These are phyloP conservation scores for Temnothorax longispinosus DNA, from an alignment of 1,140 invertebrate species.

Conservation along the genomic window DNA sequence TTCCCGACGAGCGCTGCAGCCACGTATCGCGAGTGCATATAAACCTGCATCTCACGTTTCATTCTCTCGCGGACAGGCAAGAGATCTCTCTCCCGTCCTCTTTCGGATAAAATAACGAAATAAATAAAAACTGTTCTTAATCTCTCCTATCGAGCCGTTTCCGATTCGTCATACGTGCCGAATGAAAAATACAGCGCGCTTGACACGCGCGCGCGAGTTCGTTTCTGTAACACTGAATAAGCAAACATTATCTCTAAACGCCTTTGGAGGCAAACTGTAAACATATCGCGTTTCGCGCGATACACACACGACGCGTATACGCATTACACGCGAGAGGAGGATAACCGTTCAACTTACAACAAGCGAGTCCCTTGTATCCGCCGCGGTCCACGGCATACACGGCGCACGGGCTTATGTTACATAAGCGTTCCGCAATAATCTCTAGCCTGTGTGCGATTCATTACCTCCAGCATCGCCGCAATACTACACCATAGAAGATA, in stretches of 20 bases:
- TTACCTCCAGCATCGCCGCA: slow-evolving; percentile 55
- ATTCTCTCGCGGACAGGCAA: background rate
- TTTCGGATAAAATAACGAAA: background rate
- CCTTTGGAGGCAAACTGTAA: slow-evolving; percentile 54
- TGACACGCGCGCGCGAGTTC: slow-evolving; percentile 3
- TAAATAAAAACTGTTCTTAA: slow-evolving; percentile 19
- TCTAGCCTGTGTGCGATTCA: slow-evolving; percentile 55
- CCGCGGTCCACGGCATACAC: slow-evolving; percentile 31
- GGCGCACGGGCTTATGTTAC: slow-evolving; percentile 46
- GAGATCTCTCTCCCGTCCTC: background rate
- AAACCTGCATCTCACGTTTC: slow-evolving; percentile 30
- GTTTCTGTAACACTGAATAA: slow-evolving; percentile 48
- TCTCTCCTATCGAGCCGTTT: background rate
- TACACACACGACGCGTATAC: slow-evolving; percentile 32
- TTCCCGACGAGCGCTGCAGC: slow-evolving; percentile 7
- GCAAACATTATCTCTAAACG: slow-evolving; percentile 62
- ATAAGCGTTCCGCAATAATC: slow-evolving; percentile 60
- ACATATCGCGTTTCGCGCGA: slow-evolving; percentile 67
- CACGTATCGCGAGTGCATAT: slow-evolving; percentile 10
- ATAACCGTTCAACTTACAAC: slow-evolving; percentile 49
- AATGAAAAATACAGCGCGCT: slow-evolving; percentile 5
- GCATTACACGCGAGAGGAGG: slow-evolving; percentile 39
- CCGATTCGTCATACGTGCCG: background rate
- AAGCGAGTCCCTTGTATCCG: slow-evolving; percentile 53
- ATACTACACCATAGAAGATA: slow-evolving; percentile 54